phyloP scores from a whole-genome alignment of 2,888 invertebrate species.

The Byasa hedistus region DNA sequence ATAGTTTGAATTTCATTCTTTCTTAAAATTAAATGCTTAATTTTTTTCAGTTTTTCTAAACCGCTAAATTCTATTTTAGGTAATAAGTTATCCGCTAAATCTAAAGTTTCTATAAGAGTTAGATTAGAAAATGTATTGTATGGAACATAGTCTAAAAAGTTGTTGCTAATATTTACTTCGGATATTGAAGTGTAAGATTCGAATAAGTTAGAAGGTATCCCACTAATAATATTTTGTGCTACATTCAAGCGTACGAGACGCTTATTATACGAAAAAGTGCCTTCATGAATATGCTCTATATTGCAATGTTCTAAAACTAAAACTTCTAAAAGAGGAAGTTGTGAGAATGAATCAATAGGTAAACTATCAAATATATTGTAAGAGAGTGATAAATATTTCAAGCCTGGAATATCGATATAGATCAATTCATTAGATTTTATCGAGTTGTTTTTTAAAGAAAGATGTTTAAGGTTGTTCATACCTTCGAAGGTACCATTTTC shows the following conservation, averaged over 20 bases:
- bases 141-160: conserved; percentile 87
- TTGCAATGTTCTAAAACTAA: conserved; percentile 86
- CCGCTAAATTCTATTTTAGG: conserved; percentile 84
- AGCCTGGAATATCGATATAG: conserved; percentile 86
- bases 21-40: conserved; percentile 63
- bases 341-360: conserved; percentile 84
- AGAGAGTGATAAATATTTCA: conserved; percentile 86
- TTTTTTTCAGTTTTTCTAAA: conserved; percentile 60
- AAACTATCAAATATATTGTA: conserved; percentile 89
- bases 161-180: conserved; percentile 87
- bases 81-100: conserved; percentile 84
- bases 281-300: conserved; percentile 83
- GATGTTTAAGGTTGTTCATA: conserved; percentile 86
- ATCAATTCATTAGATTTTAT: conserved; percentile 84
- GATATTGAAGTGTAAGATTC: conserved; percentile 84
- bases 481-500: conserved; percentile 88
- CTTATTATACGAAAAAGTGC: conserved; percentile 86
- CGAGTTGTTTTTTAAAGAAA: conserved; percentile 87
- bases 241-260: conserved; percentile 86
- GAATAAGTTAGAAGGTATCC: conserved; percentile 84
- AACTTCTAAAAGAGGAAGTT: conserved; percentile 87
- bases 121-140: conserved; percentile 88
- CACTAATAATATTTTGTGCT: conserved; percentile 84
- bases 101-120: conserved; percentile 85
- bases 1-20: conserved; percentile 71